Evolutionary conservation across 2,113 vertebrate species (phyloP), one percentile per base, ranked within the genome.

Genomic region (Tachuris rubrigastra): DNA sequence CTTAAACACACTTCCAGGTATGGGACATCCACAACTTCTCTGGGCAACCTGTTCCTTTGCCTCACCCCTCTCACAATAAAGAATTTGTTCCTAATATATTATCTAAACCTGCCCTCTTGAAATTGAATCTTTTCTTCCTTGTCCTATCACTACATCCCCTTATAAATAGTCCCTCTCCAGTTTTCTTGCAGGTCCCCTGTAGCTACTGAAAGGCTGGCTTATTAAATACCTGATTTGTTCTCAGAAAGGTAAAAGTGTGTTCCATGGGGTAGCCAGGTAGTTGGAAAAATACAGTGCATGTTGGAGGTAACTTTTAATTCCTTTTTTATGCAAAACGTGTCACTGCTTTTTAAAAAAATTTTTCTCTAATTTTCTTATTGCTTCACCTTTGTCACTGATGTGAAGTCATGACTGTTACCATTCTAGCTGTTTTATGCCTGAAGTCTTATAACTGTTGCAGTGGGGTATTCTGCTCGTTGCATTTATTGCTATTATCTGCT

Each of bases 401-500:
- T 49, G 24, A 69, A 58, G 12, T 73, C 28, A 23, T 71, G 18
- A 86, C 24, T 65, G 30, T 80, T 84, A 22, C 25, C 7, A 35
- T 74, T 85, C 49, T 59, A 9, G 7, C 30, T 81, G 39, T 30
- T 79, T 94, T 82, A 47, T 69, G 41, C 31, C 31, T 52, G 25
- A 82, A 68, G 53, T 77, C 59, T 46, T 65, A 33, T 55, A 75
- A 74, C 21, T 35, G 17, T 33, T 87, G 17, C 28, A 8, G 28
- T 4, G 3, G 52, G 27, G 19, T 81, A 41, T 74, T 91, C 33
- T 85, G 39, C 37, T 69, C 44, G 56, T 79, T 60, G 25, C n/a
- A 35, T 82, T 89, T 94, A 67, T 73, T 89, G 52, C n/a, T 78
- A 11, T 75, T 81, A 47, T 46, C 50, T 96, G n/a, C 89, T 89